Conservation (phyloP, 2,113 vertebrate genomes). For the Lagenorhynchus albirostris region DNA sequence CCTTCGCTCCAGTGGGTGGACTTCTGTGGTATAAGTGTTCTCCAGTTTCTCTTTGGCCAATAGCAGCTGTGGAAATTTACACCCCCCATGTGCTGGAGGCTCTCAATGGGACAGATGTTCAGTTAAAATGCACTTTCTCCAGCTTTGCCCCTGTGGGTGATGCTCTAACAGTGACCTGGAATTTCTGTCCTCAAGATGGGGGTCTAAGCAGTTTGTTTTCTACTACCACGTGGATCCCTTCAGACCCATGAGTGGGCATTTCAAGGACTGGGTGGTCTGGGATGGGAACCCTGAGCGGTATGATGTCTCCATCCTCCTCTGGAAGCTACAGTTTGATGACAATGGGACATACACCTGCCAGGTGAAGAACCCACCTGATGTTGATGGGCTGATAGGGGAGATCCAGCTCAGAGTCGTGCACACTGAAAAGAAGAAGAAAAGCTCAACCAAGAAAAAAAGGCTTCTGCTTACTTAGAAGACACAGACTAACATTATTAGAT, state of each 20-base stretch:
- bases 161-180: conserved; percentile 85
- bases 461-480: no score
- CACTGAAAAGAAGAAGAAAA: conserved; percentile 50
- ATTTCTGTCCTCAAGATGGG: conserved; percentile 86
- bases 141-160: conserved; percentile 82
- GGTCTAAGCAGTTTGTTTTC: conserved; percentile 87
- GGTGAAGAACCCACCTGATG: conserved; percentile 93
- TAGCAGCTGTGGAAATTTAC: conserved; percentile 85
- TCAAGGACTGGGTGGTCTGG: conserved; percentile 87
- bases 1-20: no score
- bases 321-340: conserved; percentile 88
- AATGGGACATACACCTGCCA: conserved; percentile 94
- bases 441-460: no score
- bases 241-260: conserved; percentile 80
- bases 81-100: conserved; percentile 87
- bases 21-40: no score
- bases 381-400: conserved; percentile 87
- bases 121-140: conserved; percentile 93
- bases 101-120: conserved; percentile 91
- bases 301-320: conserved; percentile 89
- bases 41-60: conserved; percentile 70
- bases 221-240: conserved; percentile 86
- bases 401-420: conserved; percentile 87
- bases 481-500: no score
- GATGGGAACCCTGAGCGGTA: conserved; percentile 86